Conservation (phyloP, 2,113 vertebrate genomes). For the Ceyx margarethae region DNA sequence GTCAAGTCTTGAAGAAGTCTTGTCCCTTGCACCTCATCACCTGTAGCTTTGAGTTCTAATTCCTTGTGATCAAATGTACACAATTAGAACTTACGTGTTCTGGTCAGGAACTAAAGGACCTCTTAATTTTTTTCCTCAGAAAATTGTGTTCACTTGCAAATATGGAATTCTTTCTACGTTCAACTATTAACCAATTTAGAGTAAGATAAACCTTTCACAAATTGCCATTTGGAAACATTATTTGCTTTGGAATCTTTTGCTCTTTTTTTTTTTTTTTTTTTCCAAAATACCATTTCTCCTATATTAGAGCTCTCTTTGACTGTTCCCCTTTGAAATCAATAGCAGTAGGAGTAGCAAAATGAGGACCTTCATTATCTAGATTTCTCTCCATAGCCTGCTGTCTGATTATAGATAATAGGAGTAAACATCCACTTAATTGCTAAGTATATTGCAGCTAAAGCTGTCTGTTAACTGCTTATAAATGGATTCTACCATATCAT, state of each 20-base stretch:
- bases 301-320: background rate
- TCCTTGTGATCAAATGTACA: background rate
- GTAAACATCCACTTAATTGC: conserved; percentile 22
- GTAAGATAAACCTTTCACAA: background rate
- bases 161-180: background rate
- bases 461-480: background rate
- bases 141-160: background rate
- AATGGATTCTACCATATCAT: background rate
- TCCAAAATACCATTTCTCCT: background rate
- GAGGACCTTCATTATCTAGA: background rate
- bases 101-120: background rate
- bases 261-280: background rate
- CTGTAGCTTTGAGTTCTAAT: background rate
- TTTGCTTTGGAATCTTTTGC: background rate
- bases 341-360: background rate
- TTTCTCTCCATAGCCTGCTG: background rate
- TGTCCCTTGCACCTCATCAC: background rate
- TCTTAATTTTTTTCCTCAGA: background rate
- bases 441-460: background rate
- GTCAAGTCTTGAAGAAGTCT: background rate
- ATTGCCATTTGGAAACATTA: background rate
- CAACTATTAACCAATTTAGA: background rate
- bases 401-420: conserved; percentile 7
- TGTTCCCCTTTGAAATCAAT: background rate
- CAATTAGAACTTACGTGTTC: background rate